Base-by-base conservation (phyloP, 1,140 invertebrate genomes). In the Neodiprion virginianus region DNA sequence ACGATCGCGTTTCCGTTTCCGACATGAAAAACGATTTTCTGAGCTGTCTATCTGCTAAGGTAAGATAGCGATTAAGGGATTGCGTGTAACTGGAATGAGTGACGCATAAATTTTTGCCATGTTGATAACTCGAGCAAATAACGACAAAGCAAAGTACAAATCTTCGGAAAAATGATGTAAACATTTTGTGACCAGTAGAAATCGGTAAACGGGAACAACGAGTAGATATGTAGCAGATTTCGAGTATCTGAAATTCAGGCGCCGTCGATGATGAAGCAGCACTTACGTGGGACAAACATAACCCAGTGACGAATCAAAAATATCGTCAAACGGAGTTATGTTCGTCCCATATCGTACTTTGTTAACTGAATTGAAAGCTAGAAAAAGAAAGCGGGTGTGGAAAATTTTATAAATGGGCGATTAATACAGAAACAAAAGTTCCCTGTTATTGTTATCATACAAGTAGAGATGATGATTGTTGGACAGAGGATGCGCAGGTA, bases 21-120 rank as follows among this genome's bases (percentile, higher is more conserved):
- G 93, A 95, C 49, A 98, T 99, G 95, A 97, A 97, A 82, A 83
- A 89, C 48, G 98, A 99, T 87, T 99, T 99, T 87, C 86, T 90
- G 9, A 88, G 91, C 0, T 99, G 97, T 81, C 91, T 99, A 0
- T 92, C 91, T n/a, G 98, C 93, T 83, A 98, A 98, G 91, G 95
- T 97, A 90, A 89, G 88, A 85, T 49, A 68, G 65, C 53, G 71
- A 70, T 75, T 14, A 73, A 61, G 12, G 67, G 48, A 53, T 72
- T 61, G 4, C 17, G 7, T 14, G 17, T 65, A 65, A 7, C 17
- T 65, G 1, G 7, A 14, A 65, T 65, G 17, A 65, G 1, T 65
- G 17, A 1, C 61, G 7, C 61, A 17, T 65, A 14, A 65, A 65
- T 14, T 21, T 21, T 65, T 65, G 61, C 61, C 61, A 65, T 14